Evolutionary conservation across 2,797 vertebrate species (phyloP), one percentile per base, ranked within the genome.

Genomic region (Lacerta bilineata): DNA sequence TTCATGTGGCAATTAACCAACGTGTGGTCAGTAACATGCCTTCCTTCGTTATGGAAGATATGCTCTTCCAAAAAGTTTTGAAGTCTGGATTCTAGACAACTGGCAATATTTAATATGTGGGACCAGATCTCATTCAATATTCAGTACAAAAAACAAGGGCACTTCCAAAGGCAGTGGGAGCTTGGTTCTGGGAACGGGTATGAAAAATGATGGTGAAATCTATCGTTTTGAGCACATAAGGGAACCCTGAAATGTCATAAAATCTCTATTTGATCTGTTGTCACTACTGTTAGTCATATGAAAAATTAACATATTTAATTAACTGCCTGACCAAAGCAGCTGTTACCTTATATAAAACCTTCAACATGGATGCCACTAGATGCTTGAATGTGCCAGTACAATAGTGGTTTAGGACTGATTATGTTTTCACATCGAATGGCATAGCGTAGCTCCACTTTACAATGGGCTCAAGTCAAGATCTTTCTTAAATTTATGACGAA

Each of bases 301-400:
- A 95, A 94, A 97, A 97, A 97, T 97, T 96, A 97, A 97, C 96
- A 97, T 96, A 96, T 97, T 97, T 97, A 97, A 97, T 97, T 97
- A 97, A 97, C 96, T 97, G 96, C 94, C 96, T 97, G 96, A 97
- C 96, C 96, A 97, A 97, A 97, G 97, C 97, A 97, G 97, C 96
- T 97, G 97, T 97, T 97, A 96, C 97, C 97, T 97, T 97, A 93
- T 96, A 96, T 95, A 97, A 97, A 97, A 96, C 90, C 95, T 97
- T 96, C 95, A 96, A 90, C 95, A 93, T 80, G 55, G 86, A 93
- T 94, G 96, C 94, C 96, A 95, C 94, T 97, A 95, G 93, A 92
- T 97, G 95, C 92, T 92, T 83, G 39, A 96, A 92, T 87, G 90
- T 97, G 97, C 97, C 97, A 97, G 94, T 79, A 36, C 83, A 89